Evolutionary conservation across 2,113 vertebrate genomes (phyloP).

Genomic region (Cynopterus brachyotis): DNA sequence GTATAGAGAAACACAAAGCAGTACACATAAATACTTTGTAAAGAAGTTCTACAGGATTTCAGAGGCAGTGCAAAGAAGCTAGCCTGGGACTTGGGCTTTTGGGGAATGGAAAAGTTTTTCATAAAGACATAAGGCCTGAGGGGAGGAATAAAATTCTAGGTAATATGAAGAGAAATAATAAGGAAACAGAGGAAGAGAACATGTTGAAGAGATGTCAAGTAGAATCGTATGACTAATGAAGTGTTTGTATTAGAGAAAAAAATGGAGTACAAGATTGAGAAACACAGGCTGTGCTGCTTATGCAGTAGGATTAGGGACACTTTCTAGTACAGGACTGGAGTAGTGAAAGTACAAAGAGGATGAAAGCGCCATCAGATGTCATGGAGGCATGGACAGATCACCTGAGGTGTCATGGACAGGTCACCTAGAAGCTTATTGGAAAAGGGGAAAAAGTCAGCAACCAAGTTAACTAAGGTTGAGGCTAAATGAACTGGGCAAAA

Average conservation of each 20-base stretch:
- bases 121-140: neutral
- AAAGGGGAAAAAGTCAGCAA: neutral
- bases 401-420: neutral
- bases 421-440: neutral
- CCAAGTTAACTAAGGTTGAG: neutral
- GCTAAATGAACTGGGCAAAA: neutral
- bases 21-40: neutral
- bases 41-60: neutral
- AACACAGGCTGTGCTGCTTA: neutral
- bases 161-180: neutral
- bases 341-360: neutral
- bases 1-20: neutral
- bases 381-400: neutral
- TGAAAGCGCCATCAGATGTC: neutral
- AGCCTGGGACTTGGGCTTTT: neutral
- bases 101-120: neutral
- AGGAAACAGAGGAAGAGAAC: neutral
- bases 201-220: neutral
- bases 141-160: neutral
- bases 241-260: neutral
- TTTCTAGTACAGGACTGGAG: neutral
- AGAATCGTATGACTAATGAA: neutral
- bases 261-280: neutral
- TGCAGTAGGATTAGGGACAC: neutral
- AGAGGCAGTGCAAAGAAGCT: neutral